Conservation (phyloP, 2,113 vertebrate genomes). For the Illadopsis cleaveri region DNA sequence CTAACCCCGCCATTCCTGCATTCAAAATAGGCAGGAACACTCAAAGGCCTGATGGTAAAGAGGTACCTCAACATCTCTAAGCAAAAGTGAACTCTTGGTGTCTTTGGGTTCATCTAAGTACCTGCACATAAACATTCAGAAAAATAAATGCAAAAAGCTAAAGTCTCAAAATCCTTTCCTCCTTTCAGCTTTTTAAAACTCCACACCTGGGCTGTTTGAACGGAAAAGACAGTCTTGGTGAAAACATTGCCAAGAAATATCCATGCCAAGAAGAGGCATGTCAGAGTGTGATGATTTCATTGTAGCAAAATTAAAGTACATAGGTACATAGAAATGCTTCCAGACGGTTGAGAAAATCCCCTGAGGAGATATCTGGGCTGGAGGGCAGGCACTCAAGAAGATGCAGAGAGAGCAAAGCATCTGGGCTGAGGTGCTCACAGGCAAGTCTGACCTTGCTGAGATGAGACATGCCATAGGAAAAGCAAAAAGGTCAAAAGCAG, state of each 20-base stretch:
- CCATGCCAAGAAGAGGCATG: neutral
- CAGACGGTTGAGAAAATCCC: neutral
- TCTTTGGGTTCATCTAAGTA: neutral
- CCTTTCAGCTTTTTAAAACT: neutral
- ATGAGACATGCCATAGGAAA: neutral
- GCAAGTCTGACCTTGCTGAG: slow-evolving; percentile 4
- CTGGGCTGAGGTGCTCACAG: neutral
- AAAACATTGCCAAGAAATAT: neutral
- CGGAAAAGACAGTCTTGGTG: neutral
- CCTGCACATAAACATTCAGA: neutral
- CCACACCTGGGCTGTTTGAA: neutral
- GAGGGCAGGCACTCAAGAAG: neutral
- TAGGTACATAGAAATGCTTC: neutral
- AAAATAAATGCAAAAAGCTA: neutral
- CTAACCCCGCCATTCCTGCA: neutral
- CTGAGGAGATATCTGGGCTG: neutral
- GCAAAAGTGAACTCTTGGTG: neutral
- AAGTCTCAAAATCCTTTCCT: neutral
- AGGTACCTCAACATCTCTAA: neutral
- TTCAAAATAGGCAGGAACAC: neutral
- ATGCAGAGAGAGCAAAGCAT: neutral
- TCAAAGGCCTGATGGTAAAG: neutral
- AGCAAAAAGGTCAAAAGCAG: slow-evolving; percentile 14
- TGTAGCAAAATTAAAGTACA: neutral
- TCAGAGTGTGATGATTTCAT: neutral